Evolutionary conservation across 2,888 invertebrate species (phyloP).

Genomic region (Dugesia japonica): DNA sequence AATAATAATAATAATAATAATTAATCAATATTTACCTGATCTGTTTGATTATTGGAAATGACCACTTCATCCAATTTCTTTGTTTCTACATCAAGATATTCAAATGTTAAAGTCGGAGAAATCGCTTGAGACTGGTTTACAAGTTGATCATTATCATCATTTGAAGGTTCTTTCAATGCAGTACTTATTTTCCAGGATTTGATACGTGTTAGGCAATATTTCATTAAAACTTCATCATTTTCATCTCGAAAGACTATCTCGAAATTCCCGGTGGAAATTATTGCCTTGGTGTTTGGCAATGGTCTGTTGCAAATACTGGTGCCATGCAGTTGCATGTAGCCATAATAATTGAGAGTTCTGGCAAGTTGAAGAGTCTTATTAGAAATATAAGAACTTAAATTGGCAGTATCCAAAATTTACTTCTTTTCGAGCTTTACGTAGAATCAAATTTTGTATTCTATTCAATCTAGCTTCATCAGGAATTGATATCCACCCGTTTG

Average conservation of each 20-base stretch:
- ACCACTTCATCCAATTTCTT: neutral
- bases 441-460: neutral
- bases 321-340: neutral
- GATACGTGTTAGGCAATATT: neutral
- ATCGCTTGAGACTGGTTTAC: neutral
- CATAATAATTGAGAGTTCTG: neutral
- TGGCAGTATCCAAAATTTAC: neutral
- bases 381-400: neutral
- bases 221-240: neutral
- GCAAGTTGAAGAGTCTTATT: neutral
- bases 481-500: neutral
- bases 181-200: neutral
- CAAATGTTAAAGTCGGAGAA: neutral
- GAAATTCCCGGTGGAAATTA: neutral
- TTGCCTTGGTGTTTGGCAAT: neutral
- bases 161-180: neutral
- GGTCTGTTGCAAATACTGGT: neutral
- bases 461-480: neutral
- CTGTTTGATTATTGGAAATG: neutral
- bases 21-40: neutral
- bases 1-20: neutral
- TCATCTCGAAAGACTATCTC: neutral
- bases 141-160: neutral
- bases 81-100: neutral
- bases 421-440: neutral